Conservation (phyloP, 2,797 vertebrate genomes). For the Spheniscus humboldti region DNA sequence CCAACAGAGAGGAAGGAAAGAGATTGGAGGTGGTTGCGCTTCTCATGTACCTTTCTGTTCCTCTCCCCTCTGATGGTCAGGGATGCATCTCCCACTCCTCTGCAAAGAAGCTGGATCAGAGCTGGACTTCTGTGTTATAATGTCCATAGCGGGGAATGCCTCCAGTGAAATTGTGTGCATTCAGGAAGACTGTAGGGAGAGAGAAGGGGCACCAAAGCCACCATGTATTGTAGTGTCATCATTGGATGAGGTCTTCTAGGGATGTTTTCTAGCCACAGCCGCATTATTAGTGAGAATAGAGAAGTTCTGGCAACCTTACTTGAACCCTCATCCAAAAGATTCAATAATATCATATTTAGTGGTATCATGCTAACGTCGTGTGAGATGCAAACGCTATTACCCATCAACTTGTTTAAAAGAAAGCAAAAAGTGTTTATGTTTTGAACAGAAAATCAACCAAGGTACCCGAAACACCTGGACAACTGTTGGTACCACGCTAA, state of each 20-base stretch:
- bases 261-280: background rate
- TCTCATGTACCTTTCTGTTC: background rate
- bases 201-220: background rate
- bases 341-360: background rate
- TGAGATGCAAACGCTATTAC: background rate
- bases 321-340: background rate
- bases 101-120: background rate
- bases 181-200: background rate
- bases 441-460: background rate
- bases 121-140: background rate
- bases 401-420: background rate
- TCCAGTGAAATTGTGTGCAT: background rate
- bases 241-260: background rate
- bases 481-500: background rate
- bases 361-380: accelerated
- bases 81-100: background rate
- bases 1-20: background rate
- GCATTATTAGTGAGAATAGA: background rate
- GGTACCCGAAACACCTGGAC: background rate
- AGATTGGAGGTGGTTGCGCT: background rate
- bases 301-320: background rate
- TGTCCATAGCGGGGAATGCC: background rate
- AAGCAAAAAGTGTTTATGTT: background rate
- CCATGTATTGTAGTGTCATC: background rate
- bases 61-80: background rate